Base-by-base conservation (phyloP, 2,113 vertebrate genomes). In the Hoplias malabaricus region DNA sequence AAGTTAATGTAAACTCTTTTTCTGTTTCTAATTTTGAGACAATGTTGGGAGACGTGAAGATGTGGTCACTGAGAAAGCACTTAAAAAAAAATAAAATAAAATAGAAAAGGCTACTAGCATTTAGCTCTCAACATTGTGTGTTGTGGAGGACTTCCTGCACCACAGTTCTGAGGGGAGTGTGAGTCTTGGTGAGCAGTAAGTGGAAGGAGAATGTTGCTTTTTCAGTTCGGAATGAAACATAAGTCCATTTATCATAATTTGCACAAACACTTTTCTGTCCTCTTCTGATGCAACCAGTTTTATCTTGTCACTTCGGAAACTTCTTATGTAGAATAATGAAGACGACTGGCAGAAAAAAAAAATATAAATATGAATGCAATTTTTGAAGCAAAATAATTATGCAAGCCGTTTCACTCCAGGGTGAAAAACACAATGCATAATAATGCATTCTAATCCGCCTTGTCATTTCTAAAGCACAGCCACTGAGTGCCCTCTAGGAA, bases 401-500 rank as follows among this genome's bases (percentile, higher is more conserved):
- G 69, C 69, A 59, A 40, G 48, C 13, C 4, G 27, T 63, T 74
- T 48, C 12, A 65, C 42, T 3, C 19, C 13, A 7, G 19, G 62
- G 36, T 40, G 16, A 1, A 34, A 25, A 10, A 3, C 48, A 25
- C 16, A 80, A 19, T 43, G 34, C 25, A 68, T 73, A 16, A 25
- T 14, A 4, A 10, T 23, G 6, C 33, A 0, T 27, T 16, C 23
- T 27, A 19, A 38, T 66, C 21, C 16, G 7, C 27, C 56, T 42
- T 57, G 5, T 57, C 66, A 36, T 33, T 62, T 0, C 29, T 67
- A 69, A 57, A 69, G 68, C 11, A 25, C 61, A 67, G 79, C 80
- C 75, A 67, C 63, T 82, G 84, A 43, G 79, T 86, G 84, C 87
- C 90, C 80, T 82, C 88, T 89, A 83, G 84, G 67, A 69, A 74